These are phyloP conservation scores for Eupleurogrammus muticus DNA, from an alignment of 2,797 vertebrate genomes.

Conservation along the genomic window DNA sequence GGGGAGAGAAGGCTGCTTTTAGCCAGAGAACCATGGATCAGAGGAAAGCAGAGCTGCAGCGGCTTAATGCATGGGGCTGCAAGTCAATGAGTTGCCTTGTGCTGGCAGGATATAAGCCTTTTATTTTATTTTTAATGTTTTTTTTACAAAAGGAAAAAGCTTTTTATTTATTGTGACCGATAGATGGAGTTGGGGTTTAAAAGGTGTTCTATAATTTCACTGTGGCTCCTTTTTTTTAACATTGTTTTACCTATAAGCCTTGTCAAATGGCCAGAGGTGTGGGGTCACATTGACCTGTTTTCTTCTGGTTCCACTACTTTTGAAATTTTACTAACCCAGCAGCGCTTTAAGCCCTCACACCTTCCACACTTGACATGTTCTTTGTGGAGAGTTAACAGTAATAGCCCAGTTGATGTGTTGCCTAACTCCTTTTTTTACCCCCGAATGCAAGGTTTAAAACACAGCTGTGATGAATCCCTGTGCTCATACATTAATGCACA, in stretches of 20 bases:
- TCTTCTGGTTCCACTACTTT: slow-evolving; percentile 34
- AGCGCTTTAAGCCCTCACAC: slow-evolving; percentile 31
- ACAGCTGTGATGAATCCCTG: slow-evolving; percentile 19
- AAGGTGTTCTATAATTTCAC: slow-evolving; percentile 57
- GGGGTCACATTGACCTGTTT: slow-evolving; percentile 64
- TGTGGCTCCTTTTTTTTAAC: slow-evolving; percentile 41
- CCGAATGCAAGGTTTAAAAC: slow-evolving; percentile 30
- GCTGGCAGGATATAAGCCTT: slow-evolving; percentile 31
- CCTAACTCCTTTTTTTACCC: slow-evolving; percentile 10
- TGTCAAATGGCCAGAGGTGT: slow-evolving; percentile 42
- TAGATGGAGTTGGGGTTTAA: slow-evolving; percentile 69
- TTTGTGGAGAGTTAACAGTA: slow-evolving; percentile 41
- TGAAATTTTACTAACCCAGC: slow-evolving; percentile 27
- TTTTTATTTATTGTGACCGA: slow-evolving; percentile 50
- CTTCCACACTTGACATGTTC: slow-evolving; percentile 25
- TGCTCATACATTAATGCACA: slow-evolving; percentile 11
- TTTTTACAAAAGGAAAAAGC: slow-evolving; percentile 36
- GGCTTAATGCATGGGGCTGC: slow-evolving; percentile 40
- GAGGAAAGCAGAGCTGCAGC: slow-evolving; percentile 14
- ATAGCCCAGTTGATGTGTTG: slow-evolving; percentile 31
- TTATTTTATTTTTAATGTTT: slow-evolving; percentile 10
- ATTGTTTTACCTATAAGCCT: slow-evolving; percentile 63
- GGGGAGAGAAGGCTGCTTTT: slow-evolving; percentile 50
- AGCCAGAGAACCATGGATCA: slow-evolving; percentile 24
- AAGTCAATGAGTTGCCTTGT: slow-evolving; percentile 33